A percentile compares a stretch with the other conserved stretches of the same genome.
Evolutionary conservation across 1,140 invertebrate species (phyloP).

Genomic region (Drosophila leontia): DNA sequence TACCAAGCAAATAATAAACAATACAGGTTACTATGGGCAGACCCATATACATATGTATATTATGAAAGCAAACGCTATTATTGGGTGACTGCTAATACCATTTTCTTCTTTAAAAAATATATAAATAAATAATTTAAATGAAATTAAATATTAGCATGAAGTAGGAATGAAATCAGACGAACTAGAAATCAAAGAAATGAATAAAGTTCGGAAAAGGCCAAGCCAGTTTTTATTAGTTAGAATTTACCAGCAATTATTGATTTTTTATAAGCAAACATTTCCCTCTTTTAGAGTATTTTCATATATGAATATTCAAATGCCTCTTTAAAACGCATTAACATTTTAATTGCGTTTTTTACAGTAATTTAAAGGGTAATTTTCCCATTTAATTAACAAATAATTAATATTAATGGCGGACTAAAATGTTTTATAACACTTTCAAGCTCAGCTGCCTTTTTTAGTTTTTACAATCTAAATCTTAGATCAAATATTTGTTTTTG

Average conservation of each 20-base stretch:
- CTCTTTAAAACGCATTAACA: neutral
- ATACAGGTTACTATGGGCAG: neutral
- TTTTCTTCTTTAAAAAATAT: neutral
- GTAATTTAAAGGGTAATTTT: neutral
- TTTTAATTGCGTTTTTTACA: neutral
- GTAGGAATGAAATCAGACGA: neutral
- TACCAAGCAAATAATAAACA: slow-evolving; percentile 4
- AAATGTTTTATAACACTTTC: no score
- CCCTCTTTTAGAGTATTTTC: neutral
- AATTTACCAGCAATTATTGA: neutral
- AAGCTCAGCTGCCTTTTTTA: neutral
- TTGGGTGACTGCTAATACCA: neutral
- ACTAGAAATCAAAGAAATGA: no score
- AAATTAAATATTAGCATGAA: neutral
- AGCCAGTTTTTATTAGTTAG: neutral
- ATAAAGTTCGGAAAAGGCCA: no score
- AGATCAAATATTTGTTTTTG: neutral
- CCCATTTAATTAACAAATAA: no score
- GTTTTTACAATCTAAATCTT: neutral
- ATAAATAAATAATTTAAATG: neutral
- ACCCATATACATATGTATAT: neutral
- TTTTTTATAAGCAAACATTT: neutral
- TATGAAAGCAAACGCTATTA: no score
- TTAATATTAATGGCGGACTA: neutral
- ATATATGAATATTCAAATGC: neutral